Conservation (phyloP, 2,888 invertebrate species). For the Plebejus argus region DNA sequence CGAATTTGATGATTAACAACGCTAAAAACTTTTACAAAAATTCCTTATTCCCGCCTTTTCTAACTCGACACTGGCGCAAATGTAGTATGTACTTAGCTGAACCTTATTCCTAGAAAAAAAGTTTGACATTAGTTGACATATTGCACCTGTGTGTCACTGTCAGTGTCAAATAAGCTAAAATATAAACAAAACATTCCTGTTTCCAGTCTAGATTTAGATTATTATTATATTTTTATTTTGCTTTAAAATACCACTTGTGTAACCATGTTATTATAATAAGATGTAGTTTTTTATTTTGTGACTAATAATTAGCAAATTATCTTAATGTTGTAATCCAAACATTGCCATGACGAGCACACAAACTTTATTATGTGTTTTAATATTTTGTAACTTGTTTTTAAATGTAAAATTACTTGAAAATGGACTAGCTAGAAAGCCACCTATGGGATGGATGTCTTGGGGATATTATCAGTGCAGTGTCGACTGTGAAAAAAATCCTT, state of each 20-base stretch:
- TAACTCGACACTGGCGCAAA: no score
- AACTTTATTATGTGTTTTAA: not conserved
- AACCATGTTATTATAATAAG: not conserved
- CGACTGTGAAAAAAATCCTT: constrained; percentile 81
- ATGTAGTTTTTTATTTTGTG: constrained; percentile 3
- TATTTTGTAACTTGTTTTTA: constrained; percentile 38
- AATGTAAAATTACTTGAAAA: constrained; percentile 75
- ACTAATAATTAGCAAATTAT: not conserved
- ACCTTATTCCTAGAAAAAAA: no score
- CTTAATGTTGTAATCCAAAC: not conserved
- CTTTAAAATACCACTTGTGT: not conserved
- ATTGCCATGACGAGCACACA: not conserved
- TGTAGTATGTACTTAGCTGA: no score
- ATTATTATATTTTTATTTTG: not conserved
- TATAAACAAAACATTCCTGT: not conserved
- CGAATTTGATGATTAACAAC: no score
- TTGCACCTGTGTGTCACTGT: not conserved
- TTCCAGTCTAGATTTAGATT: not conserved
- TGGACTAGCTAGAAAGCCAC: constrained; percentile 83
- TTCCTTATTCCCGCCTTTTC: no score
- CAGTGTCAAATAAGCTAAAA: not conserved
- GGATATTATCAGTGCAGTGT: constrained; percentile 83
- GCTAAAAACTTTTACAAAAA: no score
- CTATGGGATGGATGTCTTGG: constrained; percentile 90
- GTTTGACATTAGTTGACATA: no score